Percentiles rank a stretch among this genome's conserved stretches.
phyloP scores from a whole-genome alignment of 2,888 invertebrate genomes.

The Lymantria dispar region DNA sequence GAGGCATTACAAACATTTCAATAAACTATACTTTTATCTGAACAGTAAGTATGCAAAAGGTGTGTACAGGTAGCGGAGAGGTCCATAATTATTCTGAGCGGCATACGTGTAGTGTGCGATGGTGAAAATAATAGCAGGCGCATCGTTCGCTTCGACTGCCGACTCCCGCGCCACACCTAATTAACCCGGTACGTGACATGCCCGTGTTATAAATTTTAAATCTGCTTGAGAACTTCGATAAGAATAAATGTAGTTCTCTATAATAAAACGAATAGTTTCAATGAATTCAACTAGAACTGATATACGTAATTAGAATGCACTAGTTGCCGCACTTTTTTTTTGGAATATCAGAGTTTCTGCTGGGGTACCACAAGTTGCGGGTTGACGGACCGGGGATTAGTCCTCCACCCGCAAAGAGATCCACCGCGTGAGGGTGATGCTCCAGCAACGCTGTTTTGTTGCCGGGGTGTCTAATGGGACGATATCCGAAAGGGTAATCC shows the following conservation, averaged over 20 bases:
- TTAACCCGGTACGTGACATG: slow-evolving; percentile 73
- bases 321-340: no score
- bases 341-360: neutral
- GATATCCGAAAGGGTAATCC: no score
- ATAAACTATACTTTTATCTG: slow-evolving; percentile 61
- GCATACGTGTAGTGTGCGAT: slow-evolving; percentile 46
- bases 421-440: no score
- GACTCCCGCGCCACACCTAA: slow-evolving; percentile 60
- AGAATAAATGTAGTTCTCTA: slow-evolving; percentile 43
- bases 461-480: no score
- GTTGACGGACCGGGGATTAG: no score
- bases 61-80: slow-evolving; percentile 53
- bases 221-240: slow-evolving; percentile 53
- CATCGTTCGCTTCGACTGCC: slow-evolving; percentile 30
- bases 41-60: slow-evolving; percentile 60
- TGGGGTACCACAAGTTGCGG: no score
- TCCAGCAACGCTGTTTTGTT: no score
- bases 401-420: no score
- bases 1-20: slow-evolving; percentile 51
- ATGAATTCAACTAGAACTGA: neutral
- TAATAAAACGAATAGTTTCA: neutral
- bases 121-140: slow-evolving; percentile 52
- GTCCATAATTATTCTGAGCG: slow-evolving; percentile 58
- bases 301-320: no score
- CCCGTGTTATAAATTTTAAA: slow-evolving; percentile 72